Base-by-base conservation (phyloP, 2,797 vertebrate genomes). In the Tympanoctomys barrerae region DNA sequence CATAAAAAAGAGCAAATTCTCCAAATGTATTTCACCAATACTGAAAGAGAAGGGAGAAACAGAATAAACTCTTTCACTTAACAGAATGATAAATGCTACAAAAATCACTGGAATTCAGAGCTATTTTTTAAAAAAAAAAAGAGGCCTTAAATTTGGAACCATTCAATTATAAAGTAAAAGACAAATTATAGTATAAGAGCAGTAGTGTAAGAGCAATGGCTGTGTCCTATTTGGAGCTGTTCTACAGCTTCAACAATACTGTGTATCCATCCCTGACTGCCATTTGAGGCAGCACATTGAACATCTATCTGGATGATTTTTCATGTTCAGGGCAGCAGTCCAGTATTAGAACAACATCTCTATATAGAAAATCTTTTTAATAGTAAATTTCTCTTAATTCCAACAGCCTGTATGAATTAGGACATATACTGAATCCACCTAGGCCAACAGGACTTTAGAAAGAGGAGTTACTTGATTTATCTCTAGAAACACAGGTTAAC, bases 1-100 rank as follows among this genome's bases (percentile, higher is more conserved):
- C 68, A 98, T 93, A 96, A 96, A 96, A 96, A 97, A 96, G 28
- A 42, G n/a, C 64, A 61, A 92, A 90, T 87, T 79, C 66, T 86
- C 87, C 81, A 89, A 92, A 83, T 61, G 14, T 90, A 87, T 97
- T 61, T 94, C 87, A 90, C 79, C 39, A 82, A 5, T 94, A 89
- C 87, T 78, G 36, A 90, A 94, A 92, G 64, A 75, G 36, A 73
- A 28, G 1, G 5, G 2, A 92, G 46, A 10, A 2, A 92, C 36
- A 62, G 31, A 93, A 75, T 36, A 90, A 94, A n/a, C 10, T 92
- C 49, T 78, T 94, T 87, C 13, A 71, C 12, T 92, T 19, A 89
- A 31, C 8, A 89, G 31, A 90, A 95, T 46, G 54, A 88, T 73
- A 96, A 90, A 94, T 77, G 26, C 18, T 52, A 33, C 49, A 91